Evolutionary conservation across 2,888 invertebrate species (phyloP).

Genomic region (Athrips mouffetella): DNA sequence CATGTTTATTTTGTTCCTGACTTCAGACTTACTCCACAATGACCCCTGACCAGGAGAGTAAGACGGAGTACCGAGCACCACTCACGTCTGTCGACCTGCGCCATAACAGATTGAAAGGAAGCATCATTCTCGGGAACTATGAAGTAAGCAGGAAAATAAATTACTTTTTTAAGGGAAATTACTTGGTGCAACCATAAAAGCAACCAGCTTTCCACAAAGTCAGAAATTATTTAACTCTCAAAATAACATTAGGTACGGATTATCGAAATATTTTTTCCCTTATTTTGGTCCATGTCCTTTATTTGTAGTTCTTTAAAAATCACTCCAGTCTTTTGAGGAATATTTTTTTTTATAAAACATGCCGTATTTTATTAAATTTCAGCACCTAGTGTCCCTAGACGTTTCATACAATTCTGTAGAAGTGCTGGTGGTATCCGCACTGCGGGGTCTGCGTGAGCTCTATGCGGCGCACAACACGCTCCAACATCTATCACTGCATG

Average conservation of each 20-base stretch:
- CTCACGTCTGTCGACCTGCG: constrained; percentile 86
- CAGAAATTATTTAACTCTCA: too few species aligned
- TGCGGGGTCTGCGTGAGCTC: constrained; percentile 86
- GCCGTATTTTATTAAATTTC: constrained; percentile 37
- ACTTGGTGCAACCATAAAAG: too few species aligned
- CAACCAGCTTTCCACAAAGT: too few species aligned
- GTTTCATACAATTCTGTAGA: constrained; percentile 91
- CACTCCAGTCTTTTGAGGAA: too few species aligned
- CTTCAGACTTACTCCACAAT: constrained; percentile 51
- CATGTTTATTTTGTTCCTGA: too few species aligned
- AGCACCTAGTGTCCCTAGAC: constrained; percentile 90
- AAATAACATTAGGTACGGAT: too few species aligned
- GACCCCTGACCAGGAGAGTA: constrained; percentile 60
- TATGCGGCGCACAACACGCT: constrained; percentile 88
- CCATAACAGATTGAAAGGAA: constrained; percentile 88
- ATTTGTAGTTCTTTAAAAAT: too few species aligned
- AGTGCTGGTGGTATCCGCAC: constrained; percentile 87
- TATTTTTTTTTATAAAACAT: not conserved
- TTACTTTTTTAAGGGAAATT: not conserved
- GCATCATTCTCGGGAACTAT: constrained; percentile 90
- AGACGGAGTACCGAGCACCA: constrained; percentile 65
- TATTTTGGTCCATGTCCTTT: too few species aligned
- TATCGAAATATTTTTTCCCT: too few species aligned
- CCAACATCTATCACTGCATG: constrained; percentile 87
- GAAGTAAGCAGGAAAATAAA: constrained; percentile 80